Base-by-base conservation (phyloP, 1,140 invertebrate genomes). In the Oryctes rhinoceros region DNA sequence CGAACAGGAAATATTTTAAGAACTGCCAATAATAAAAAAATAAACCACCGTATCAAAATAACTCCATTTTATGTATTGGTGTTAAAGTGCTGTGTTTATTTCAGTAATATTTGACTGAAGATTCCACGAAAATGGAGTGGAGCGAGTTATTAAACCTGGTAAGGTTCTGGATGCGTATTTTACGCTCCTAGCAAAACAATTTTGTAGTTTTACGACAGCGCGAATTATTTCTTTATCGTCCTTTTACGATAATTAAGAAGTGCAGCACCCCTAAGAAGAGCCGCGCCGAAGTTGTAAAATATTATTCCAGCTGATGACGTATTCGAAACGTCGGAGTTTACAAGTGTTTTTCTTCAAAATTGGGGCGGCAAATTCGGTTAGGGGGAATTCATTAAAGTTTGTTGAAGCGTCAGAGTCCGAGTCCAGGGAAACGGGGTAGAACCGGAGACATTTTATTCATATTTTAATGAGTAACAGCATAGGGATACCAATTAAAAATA, bases 131-230 rank as follows among this genome's bases (percentile, higher is more conserved):
- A 62, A 62, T 62, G 53, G 39, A 44, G 39, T 62, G 53, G 15
- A 62, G 53, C 39, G 7, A 1, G 53, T 62, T 62, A 62, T 62
- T 62, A 62, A 62, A 62, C 53, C 20, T 20, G 53, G 18, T 67
- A 18, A 67, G 49, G n/a, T 48, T 10, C 47, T 11, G n/a, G n/a
- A n/a, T 9, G 62, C 62, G 65, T 24, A 13, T 67, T 67, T 67
- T 67, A 67, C 65, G 65, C 24, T 35, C 18, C 65, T 35, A 35
- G 65, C 65, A 67, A 67, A 67, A 67, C 65, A 67, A 67, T 67
- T 67, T 67, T 67, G 65, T 67, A 67, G 65, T 67, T 67, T 67
- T 67, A 67, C n/a, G n/a, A 67, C 65, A 11, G 65, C 30, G 65
- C 18, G 65, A 67, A 67, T 67, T 67, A 67, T 67, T 67, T 67